Conservation (phyloP, 2,797 vertebrate species). For the Tinamus major region DNA sequence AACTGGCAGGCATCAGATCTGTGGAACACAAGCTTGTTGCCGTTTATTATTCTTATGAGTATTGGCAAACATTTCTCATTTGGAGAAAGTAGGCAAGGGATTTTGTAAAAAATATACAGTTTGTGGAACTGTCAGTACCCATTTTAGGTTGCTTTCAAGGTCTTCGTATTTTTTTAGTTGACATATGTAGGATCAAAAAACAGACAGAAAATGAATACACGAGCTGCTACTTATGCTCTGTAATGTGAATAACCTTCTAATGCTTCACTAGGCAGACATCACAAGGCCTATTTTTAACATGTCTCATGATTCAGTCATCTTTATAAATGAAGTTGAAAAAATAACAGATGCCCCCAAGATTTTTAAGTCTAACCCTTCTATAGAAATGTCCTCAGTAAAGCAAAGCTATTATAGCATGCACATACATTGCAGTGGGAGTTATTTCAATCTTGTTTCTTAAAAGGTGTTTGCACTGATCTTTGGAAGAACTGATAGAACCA, state of each 20-base stretch:
- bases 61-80: background rate
- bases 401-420: background rate
- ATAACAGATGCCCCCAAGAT: background rate
- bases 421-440: background rate
- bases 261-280: background rate
- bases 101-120: background rate
- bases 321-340: background rate
- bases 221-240: background rate
- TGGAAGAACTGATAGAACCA: background rate
- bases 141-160: background rate
- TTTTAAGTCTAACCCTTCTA: background rate
- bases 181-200: background rate
- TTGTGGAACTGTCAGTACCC: background rate
- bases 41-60: background rate
- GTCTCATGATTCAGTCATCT: background rate
- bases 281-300: background rate
- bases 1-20: background rate
- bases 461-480: background rate
- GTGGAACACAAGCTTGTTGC: background rate
- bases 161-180: background rate
- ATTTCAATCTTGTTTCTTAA: background rate
- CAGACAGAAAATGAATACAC: background rate
- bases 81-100: background rate
- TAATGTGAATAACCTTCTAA: background rate
- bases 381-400: background rate